A percentile compares a stretch with the other conserved stretches of the same genome.
phyloP scores from a whole-genome alignment of 2,797 vertebrate genomes.

The Enteromius anoplus region DNA sequence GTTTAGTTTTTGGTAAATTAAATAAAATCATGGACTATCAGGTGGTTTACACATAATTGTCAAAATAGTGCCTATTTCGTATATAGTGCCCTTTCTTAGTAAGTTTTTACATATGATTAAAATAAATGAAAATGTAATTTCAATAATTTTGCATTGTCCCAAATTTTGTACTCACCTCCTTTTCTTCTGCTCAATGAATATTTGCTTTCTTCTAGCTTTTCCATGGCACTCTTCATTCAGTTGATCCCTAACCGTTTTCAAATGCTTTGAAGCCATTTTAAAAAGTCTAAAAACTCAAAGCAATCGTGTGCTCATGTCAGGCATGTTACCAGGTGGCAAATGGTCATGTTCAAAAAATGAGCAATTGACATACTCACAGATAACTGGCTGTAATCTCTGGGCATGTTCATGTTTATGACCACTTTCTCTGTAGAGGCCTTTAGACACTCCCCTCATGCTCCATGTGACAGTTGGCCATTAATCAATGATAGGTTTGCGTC shows the following conservation, averaged over 20 bases:
- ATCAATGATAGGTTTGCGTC: conserved; percentile 21
- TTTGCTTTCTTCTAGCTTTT: conserved; percentile 32
- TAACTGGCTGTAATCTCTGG: conserved; percentile 23
- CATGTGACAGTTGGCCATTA: conserved; percentile 38
- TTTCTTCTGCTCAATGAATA: conserved; percentile 30
- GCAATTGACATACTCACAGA: conserved; percentile 2
- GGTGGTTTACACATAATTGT: background rate
- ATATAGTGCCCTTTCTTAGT: background rate
- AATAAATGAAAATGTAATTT: accelerated
- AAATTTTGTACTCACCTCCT: conserved; percentile 49
- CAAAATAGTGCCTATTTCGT: background rate
- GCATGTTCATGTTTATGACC: conserved; percentile 13
- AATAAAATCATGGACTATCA: background rate
- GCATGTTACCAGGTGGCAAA: conserved; percentile 21
- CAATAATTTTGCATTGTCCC: background rate
- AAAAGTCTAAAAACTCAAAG: background rate
- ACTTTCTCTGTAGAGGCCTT: background rate
- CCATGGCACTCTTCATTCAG: background rate
- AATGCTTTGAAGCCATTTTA: conserved; percentile 38
- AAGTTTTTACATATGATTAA: background rate
- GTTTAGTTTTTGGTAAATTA: background rate
- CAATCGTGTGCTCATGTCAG: conserved; percentile 6
- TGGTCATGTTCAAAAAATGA: background rate
- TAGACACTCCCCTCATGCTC: background rate
- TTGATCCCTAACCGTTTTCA: conserved; percentile 37